Evolutionary conservation across 2,888 invertebrate species (phyloP), one percentile per base, ranked within the genome.

Genomic region (Hyposoter didymator): DNA sequence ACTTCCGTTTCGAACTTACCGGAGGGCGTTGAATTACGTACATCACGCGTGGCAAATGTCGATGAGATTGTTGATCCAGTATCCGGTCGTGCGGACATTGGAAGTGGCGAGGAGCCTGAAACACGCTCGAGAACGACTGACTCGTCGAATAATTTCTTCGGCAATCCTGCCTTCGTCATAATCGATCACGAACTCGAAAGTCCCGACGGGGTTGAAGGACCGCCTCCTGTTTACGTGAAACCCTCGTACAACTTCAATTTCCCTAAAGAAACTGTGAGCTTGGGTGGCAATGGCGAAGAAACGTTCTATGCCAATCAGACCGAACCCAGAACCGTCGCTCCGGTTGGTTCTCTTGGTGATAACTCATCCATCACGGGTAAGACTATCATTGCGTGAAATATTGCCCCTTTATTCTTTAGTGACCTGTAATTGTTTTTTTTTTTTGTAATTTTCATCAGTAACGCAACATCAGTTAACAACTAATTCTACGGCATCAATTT

Each of bases 151-250:
- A 28, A 59, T 47, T 84, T 88, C 43, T 82, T 87, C 10, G 85
- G 85, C 22, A 91, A 91, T 67, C 90, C 91, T 2, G 87, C 91
- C 0, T 93, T 93, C 69, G 87, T 91, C 1, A 89, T 90, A n/a
- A 90, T 93, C 3, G 90, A 91, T 80, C 92, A 93, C 70, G 93
- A 93, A 43, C 80, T 93, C 4, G 92, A 92, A 39, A 90, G 90
- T 5, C 93, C 93, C 0, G 92, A 93, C 2, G 93, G 93, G 17
- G 78, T 93, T 6, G 93, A 93, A 74, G 93, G 93, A 4, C 93
- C 92, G 6, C 85, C 91, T 4, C 90, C 91, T 0, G 92, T 92
- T 76, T 93, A 92, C 75, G 90, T 91, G 3, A 92, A 92, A 76
- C 91, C 92, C 1, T 88, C 88, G 32, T 87, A 78, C 45, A 83